phyloP scores from a whole-genome alignment of 2,888 invertebrate genomes.

The Chymomyza fuscimana region DNA sequence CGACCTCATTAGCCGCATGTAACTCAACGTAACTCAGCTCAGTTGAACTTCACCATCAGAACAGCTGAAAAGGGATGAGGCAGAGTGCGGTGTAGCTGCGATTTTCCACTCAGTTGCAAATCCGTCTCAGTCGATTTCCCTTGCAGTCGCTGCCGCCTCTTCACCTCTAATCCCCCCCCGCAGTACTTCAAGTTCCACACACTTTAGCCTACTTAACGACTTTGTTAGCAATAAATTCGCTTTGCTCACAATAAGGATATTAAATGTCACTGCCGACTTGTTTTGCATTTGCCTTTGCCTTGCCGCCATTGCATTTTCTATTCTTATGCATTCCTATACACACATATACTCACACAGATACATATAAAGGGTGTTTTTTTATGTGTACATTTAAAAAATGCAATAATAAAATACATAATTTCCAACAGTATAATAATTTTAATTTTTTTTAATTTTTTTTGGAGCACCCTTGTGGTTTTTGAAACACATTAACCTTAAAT shows the following conservation, averaged over 20 bases:
- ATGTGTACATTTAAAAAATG: too few relatives aligned
- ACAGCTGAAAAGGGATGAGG: neutral
- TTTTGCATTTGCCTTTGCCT: constrained; percentile 26
- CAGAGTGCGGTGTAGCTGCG: constrained; percentile 16
- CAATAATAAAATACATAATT: too few relatives aligned
- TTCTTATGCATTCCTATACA: constrained; percentile 23
- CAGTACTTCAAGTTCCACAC: constrained; percentile 19
- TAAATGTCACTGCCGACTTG: constrained; percentile 65
- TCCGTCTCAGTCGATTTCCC: constrained; percentile 16
- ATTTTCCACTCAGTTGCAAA: constrained; percentile 47
- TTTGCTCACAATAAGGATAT: constrained; percentile 71
- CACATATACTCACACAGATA: neutral
- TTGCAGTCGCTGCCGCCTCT: neutral
- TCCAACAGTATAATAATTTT: too few relatives aligned
- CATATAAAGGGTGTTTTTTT: neutral
- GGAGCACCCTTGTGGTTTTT: too few relatives aligned
- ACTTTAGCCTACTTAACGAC: constrained; percentile 57
- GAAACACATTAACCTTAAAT: too few relatives aligned
- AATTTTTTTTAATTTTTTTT: too few relatives aligned
- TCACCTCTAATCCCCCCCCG: neutral
- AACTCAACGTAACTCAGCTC: neutral
- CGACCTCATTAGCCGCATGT: constrained; percentile 35
- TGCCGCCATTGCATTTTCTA: constrained; percentile 54
- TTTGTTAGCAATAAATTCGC: constrained; percentile 69
- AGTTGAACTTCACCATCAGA: neutral